Evolutionary conservation across 2,888 invertebrate genomes (phyloP).

Genomic region (Hipparchia sbordonii): DNA sequence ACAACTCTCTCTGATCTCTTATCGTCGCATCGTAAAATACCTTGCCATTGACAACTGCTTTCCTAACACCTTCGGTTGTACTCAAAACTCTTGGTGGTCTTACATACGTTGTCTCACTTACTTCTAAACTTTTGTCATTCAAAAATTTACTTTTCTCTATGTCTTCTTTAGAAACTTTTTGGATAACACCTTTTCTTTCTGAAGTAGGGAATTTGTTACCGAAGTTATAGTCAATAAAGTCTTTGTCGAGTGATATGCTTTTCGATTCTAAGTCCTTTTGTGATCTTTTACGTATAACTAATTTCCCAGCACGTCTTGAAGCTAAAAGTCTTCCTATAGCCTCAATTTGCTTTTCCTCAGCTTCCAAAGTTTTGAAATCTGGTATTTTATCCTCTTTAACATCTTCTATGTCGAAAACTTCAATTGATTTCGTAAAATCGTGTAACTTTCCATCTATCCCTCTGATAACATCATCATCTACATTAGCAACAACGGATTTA

Average conservation of each 20-base stretch:
- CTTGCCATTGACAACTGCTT: slow-evolving; percentile 75
- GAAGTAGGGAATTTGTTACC: slow-evolving; percentile 65
- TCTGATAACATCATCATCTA: slow-evolving; percentile 59
- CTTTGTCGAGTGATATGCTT: slow-evolving; percentile 68
- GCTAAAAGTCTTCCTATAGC: slow-evolving; percentile 75
- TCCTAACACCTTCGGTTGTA: slow-evolving; percentile 72
- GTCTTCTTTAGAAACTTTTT: slow-evolving; percentile 73
- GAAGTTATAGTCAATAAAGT: slow-evolving; percentile 66
- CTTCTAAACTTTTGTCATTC: slow-evolving; percentile 71
- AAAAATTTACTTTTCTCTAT: slow-evolving; percentile 62
- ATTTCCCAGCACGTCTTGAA: slow-evolving; percentile 64
- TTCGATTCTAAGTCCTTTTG: slow-evolving; percentile 70
- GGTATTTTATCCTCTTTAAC: slow-evolving; percentile 63
- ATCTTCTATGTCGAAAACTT: slow-evolving; percentile 75
- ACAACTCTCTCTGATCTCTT: slow-evolving; percentile 65
- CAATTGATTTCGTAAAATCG: slow-evolving; percentile 70
- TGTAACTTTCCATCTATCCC: slow-evolving; percentile 75
- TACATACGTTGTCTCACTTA: slow-evolving; percentile 74
- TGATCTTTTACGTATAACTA: slow-evolving; percentile 69
- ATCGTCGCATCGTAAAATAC: slow-evolving; percentile 76
- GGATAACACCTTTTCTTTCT: slow-evolving; percentile 68
- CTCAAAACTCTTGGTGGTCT: slow-evolving; percentile 70
- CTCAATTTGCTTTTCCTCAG: slow-evolving; percentile 78
- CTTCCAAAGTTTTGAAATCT: slow-evolving; percentile 70
- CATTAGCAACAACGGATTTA: slow-evolving; percentile 48